phyloP scores from a whole-genome alignment of 1,140 invertebrate genomes.

The Magallana angulata region DNA sequence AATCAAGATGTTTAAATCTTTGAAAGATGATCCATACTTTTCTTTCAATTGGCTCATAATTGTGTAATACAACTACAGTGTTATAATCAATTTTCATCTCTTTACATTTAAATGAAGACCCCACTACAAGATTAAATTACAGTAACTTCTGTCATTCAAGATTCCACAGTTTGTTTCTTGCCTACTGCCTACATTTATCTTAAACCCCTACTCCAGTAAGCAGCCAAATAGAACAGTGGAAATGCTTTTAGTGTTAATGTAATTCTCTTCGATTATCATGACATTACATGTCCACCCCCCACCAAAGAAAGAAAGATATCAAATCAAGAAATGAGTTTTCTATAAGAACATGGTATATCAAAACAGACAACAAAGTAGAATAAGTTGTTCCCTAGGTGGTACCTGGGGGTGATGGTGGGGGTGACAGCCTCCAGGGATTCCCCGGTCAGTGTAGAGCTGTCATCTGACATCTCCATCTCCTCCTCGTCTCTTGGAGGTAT shows the following conservation, averaged over 20 bases:
- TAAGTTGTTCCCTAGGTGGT: background rate
- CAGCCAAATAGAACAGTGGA: too few species aligned
- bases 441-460: slow-evolving; percentile 72
- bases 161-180: background rate
- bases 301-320: too few species aligned
- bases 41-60: background rate
- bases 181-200: background rate
- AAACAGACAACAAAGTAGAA: too few species aligned
- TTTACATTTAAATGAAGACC: slow-evolving; percentile 17
- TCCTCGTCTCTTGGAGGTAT: slow-evolving; percentile 50
- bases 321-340: too few species aligned
- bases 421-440: slow-evolving; percentile 68
- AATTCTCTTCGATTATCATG: too few species aligned
- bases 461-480: slow-evolving; percentile 68
- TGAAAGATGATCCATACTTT: background rate
- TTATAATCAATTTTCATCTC: background rate
- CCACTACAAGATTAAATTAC: background rate
- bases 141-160: background rate
- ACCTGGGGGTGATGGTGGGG: slow-evolving; percentile 62
- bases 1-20: background rate
- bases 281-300: too few species aligned
- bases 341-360: too few species aligned
- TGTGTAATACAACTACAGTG: background rate
- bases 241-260: too few species aligned
- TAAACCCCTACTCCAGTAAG: too few species aligned